Base-by-base conservation (phyloP, 1,140 invertebrate genomes). In the Dendrolimus kikuchii region DNA sequence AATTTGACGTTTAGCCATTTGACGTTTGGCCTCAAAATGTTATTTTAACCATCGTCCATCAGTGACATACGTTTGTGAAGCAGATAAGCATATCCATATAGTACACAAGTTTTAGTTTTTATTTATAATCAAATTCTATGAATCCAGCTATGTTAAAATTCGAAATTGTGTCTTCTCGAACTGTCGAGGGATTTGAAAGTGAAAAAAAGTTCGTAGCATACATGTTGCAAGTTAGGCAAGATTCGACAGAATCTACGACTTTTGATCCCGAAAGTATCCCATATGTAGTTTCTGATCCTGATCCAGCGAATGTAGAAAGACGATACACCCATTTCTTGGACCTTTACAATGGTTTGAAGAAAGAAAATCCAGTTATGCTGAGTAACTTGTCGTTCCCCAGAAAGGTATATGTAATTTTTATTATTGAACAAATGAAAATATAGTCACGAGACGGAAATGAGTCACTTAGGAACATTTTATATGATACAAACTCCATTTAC, bases 281-380 rank as follows among this genome's bases (percentile, higher is more conserved):
- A 23, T 23, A 23, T 23, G 23, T 49, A 6, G 69, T 76, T 10
- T 81, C 84, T 58, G 91, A 92, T 76, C 68, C 77, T 38, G 88
- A 89, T 53, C 91, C 92, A 10, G 91, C 90, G 0, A 88, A 89
- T 39, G 90, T 95, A 40, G 91, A 94, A 65, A 84, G 93, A 56
- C 87, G 94, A 62, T 95, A 95, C 66, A 93, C 93, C 5, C 92
- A 95, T 65, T 95, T 95, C 80, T 82, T 92, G 9, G 89, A 90
- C 51, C 82, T 95, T 4, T 93, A 92, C 75, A 88, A 89, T 61
- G 77, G 85, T 4, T 75, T 95, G 4, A 90, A 89, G 60, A 90
- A 90, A 54, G 88, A 89, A 46, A 89, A 89, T 81, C 90, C 92
- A 5, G 46, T 83, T 8, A 67, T 91, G 46, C 81, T 95, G 74